Percentiles rank a stretch among this genome's conserved stretches.
Conservation (phyloP, 2,113 vertebrate genomes). For the Poeciliopsis occidentalis region DNA sequence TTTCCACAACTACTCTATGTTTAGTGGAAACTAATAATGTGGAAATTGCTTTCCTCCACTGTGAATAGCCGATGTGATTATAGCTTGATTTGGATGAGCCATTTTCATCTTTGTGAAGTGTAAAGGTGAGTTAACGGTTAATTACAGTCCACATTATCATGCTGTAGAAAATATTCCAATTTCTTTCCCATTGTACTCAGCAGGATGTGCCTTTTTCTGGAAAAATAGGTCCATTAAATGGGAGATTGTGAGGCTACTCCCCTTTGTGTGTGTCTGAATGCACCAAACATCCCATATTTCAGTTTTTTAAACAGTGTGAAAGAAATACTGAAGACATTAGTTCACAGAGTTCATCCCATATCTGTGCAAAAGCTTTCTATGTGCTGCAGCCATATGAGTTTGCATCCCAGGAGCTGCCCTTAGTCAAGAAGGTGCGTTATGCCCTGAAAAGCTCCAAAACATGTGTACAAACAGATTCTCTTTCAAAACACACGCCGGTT, state of each 20-base stretch:
- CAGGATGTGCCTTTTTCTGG: not conserved
- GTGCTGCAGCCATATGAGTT: constrained; percentile 18
- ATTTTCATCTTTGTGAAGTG: constrained; percentile 40
- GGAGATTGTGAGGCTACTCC: not conserved
- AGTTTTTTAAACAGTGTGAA: constrained; percentile 9
- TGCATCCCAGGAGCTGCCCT: constrained; percentile 19
- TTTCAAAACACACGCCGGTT: constrained; percentile 18
- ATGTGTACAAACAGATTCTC: not conserved
- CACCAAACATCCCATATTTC: not conserved
- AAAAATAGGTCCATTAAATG: not conserved
- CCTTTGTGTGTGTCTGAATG: not conserved
- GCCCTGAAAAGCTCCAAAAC: constrained; percentile 14
- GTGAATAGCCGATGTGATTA: constrained; percentile 39
- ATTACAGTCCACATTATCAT: constrained; percentile 34
- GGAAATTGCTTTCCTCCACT: constrained; percentile 34
- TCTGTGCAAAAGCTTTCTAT: constrained; percentile 14
- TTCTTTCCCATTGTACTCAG: not conserved
- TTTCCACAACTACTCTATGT: constrained; percentile 5
- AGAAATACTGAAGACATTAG: constrained; percentile 13
- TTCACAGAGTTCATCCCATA: constrained; percentile 20
- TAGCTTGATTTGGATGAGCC: constrained; percentile 23
- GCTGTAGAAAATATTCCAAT: constrained; percentile 22
- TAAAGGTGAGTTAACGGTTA: constrained; percentile 46
- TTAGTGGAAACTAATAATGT: constrained; percentile 38
- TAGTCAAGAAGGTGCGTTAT: constrained; percentile 11